Evolutionary conservation across 2,113 vertebrate species (phyloP), one percentile per base, ranked within the genome.

Genomic region (Machaerirhynchus nigripectus): DNA sequence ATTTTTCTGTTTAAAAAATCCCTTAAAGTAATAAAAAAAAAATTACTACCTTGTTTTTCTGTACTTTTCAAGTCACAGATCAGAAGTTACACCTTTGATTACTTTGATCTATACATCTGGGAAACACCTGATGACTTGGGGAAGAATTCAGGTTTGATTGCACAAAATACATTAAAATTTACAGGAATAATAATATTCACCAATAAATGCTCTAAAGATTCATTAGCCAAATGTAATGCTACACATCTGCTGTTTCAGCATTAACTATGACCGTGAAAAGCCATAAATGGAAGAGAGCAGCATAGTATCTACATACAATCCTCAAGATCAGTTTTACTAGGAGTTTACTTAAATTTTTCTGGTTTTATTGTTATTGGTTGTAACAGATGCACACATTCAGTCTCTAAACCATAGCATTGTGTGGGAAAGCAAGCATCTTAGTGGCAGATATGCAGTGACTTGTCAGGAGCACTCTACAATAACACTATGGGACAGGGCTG

Each of bases 261-360:
- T 35, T 47, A 20, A 60, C 22, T 31, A 18, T 6, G 5, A 57
- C 22, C 9, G 2, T 22, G 27, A 65, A 65, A 80, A 90, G 63
- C 42, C 16, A 8, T 6, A 64, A 64, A 64, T 52, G 13, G 33
- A 76, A 71, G 21, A 88, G 35, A 24, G 71, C 18, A 44, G 50
- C 37, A 42, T 0, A 78, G 31, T 14, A 40, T 10, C 53, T 64
- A 28, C 21, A 50, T 4, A 64, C 0, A 0, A 55, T 31, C 46
- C 40, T 57, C 40, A n/a, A 47, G 22, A 42, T 13, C 22, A 33
- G 52, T 71, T 82, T 82, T 74, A 69, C 27, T 18, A 64, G 39
- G 12, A 80, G 9, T 37, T 78, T 30, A 24, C n/a, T 35, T 21
- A 13, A 17, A 6, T 46, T 76, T 6, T 59, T 68, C 57, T 80